Evolutionary conservation across 2,797 vertebrate species (phyloP).

Genomic region (Manis crassicaudata): DNA sequence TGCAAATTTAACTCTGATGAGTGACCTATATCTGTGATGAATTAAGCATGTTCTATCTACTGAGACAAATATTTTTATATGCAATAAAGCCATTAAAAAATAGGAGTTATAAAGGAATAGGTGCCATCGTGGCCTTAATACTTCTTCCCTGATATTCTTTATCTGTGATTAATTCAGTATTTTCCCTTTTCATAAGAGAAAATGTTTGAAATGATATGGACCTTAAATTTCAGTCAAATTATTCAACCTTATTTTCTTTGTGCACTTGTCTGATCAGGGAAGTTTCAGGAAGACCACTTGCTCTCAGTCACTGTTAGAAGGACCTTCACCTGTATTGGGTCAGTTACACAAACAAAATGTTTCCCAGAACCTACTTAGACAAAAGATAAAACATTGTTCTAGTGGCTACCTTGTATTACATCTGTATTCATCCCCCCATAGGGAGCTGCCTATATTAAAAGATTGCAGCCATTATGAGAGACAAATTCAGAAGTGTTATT

Average conservation of each 20-base stretch:
- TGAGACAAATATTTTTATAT: conserved; percentile 31
- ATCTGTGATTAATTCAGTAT: background rate
- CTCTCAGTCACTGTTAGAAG: background rate
- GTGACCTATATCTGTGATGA: conserved; percentile 43
- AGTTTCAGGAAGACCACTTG: background rate
- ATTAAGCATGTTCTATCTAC: background rate
- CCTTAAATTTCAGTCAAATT: background rate
- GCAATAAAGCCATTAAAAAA: conserved; percentile 24
- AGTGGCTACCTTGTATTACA: background rate
- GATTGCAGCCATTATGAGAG: background rate
- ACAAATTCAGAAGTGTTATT: background rate
- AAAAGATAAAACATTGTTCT: background rate
- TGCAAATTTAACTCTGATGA: conserved; percentile 23
- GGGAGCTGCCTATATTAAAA: background rate
- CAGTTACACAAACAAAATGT: background rate
- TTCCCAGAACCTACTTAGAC: background rate
- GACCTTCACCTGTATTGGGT: background rate
- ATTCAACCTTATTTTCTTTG: background rate
- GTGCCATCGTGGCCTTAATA: background rate
- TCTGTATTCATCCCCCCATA: background rate
- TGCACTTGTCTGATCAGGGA: background rate
- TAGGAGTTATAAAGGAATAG: background rate
- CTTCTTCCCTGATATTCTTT: background rate
- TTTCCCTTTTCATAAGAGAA: background rate
- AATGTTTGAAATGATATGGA: background rate